These are phyloP conservation scores for Triops longicaudatus DNA, from an alignment of 1,140 invertebrate species.

Conservation along the genomic window DNA sequence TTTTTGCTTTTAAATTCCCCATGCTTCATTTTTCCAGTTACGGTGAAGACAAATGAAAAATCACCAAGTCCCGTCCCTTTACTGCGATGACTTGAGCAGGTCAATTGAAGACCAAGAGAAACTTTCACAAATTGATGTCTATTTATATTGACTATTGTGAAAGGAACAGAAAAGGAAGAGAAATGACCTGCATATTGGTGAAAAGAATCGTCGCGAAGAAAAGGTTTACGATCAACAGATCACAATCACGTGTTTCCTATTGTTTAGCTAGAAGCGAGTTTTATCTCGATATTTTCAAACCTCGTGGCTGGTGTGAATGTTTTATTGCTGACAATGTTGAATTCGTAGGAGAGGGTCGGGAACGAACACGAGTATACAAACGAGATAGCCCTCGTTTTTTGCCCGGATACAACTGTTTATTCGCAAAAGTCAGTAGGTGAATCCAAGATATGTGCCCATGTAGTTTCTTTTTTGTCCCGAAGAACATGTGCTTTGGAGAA, in stretches of 20 bases:
- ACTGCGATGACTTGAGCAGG: not conserved
- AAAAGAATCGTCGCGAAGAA: not conserved
- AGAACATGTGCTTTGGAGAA: not conserved
- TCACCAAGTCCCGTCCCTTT: not conserved
- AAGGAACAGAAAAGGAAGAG: not conserved
- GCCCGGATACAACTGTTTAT: not conserved
- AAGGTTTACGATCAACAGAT: not conserved
- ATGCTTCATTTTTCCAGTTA: not conserved
- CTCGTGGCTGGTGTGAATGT: not conserved
- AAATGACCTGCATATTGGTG: too few relatives aligned
- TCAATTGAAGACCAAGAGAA: not conserved
- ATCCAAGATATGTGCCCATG: not conserved
- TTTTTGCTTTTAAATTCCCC: not conserved
- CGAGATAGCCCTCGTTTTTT: not conserved
- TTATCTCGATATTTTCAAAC: not conserved
- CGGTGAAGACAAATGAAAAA: not conserved
- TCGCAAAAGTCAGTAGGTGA: slow-evolving; percentile 3
- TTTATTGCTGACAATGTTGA: not conserved
- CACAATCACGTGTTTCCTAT: slow-evolving; percentile 10
- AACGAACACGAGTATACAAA: not conserved
- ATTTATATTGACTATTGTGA: not conserved
- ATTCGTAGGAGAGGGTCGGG: too few relatives aligned
- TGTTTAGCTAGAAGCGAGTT: not conserved
- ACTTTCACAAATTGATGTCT: not conserved
- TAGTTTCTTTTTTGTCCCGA: not conserved